Conservation (phyloP, 1,140 invertebrate species). For the Grapholita molesta region DNA sequence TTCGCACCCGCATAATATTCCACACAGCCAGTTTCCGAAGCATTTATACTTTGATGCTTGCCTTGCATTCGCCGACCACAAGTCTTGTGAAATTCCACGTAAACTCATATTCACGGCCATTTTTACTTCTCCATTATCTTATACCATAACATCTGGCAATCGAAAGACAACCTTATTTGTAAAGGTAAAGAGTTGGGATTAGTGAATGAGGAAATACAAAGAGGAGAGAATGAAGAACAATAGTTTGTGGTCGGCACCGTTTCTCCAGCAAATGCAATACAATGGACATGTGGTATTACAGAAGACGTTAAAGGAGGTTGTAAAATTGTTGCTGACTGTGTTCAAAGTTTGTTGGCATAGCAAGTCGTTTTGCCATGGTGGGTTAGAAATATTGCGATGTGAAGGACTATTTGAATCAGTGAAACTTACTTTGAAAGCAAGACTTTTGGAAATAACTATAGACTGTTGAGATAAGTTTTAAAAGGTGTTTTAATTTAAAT, state of each 20-base stretch:
- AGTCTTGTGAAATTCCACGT: slow-evolving; percentile 32
- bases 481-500: too few species aligned
- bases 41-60: background rate
- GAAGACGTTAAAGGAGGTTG: background rate
- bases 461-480: too few species aligned
- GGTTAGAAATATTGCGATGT: background rate
- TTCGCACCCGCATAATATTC: background rate
- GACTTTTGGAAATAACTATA: too few species aligned
- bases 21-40: background rate
- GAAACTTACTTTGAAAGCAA: background rate
- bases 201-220: background rate
- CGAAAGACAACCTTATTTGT: background rate
- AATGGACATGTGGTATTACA: background rate
- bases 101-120: slow-evolving; percentile 25
- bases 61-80: slow-evolving; percentile 21
- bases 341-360: background rate
- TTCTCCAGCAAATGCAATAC: background rate
- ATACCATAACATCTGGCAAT: background rate
- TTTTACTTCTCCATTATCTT: background rate
- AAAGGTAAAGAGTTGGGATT: background rate
- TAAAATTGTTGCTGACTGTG: background rate
- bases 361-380: background rate
- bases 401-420: background rate
- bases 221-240: background rate
- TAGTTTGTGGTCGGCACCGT: background rate